Evolutionary conservation across 2,888 invertebrate genomes (phyloP).

Genomic region (Brassicogethes aeneus): DNA sequence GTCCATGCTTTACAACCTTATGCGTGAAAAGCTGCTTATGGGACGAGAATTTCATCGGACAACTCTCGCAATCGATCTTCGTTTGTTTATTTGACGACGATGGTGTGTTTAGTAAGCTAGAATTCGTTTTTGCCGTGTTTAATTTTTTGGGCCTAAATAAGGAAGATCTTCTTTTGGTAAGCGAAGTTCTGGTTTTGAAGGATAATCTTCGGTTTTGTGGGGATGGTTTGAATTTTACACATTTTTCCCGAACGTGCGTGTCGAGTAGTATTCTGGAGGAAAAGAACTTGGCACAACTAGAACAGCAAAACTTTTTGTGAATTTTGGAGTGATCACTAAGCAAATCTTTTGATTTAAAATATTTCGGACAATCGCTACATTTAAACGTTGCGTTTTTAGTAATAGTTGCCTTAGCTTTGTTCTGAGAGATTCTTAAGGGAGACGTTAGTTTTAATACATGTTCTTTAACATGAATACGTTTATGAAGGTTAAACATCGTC

Average conservation of each 20-base stretch:
- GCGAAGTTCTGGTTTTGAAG: constrained; percentile 19
- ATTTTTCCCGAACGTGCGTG: constrained; percentile 29
- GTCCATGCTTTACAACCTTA: constrained; percentile 26
- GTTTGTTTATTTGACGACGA: constrained; percentile 3
- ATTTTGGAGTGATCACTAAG: constrained; percentile 26
- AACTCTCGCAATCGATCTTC: constrained; percentile 28
- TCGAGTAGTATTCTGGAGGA: constrained; percentile 31
- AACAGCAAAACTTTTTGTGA: constrained; percentile 30
- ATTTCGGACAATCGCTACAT: constrained; percentile 29
- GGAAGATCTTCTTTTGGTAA: not conserved
- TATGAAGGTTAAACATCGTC: constrained; percentile 26
- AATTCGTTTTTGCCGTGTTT: not conserved
- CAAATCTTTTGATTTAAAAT: constrained; percentile 23
- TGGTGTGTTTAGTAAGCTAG: not conserved
- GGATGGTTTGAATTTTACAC: constrained; percentile 27
- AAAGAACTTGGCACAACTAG: constrained; percentile 27
- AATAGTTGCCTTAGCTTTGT: not conserved
- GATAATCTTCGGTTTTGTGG: constrained; percentile 16
- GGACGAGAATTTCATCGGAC: constrained; percentile 25
- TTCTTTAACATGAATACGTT: constrained; percentile 29
- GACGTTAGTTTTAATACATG: constrained; percentile 27
- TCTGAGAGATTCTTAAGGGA: constrained; percentile 19
- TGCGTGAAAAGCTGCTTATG: constrained; percentile 25
- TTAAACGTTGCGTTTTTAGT: constrained; percentile 15
- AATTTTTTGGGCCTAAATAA: not conserved